These are phyloP conservation scores for Tipula vernalis DNA, from an alignment of 2,888 invertebrate genomes.

Conservation along the genomic window DNA sequence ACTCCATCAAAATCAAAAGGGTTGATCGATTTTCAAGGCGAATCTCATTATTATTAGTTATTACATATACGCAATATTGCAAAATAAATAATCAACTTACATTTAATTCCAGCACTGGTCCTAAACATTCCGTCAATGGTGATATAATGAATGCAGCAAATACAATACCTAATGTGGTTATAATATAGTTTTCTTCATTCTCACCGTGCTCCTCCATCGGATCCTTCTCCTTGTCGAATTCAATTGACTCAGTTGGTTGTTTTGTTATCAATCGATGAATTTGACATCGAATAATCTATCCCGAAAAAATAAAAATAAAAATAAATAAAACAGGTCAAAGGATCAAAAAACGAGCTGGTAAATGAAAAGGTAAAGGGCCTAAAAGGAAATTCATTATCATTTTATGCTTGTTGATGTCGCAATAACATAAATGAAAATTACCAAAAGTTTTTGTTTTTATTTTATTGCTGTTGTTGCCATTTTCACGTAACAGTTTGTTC, in stretches of 20 bases:
- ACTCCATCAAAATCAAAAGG: too few relatives aligned
- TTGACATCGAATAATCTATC: constrained; percentile 32
- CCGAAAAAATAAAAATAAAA: not conserved
- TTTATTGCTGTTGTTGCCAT: not conserved
- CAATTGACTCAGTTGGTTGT: constrained; percentile 28
- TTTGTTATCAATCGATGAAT: constrained; percentile 31
- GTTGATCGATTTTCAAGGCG: too few relatives aligned
- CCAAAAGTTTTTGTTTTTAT: not conserved
- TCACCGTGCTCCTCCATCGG: constrained; percentile 31
- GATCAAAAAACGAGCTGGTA: not conserved
- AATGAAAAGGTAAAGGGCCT: not conserved
- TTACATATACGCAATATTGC: not conserved
- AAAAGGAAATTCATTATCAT: not conserved
- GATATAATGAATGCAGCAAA: constrained; percentile 57
- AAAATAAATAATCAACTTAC: constrained; percentile 35
- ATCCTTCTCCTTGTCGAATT: constrained; percentile 33
- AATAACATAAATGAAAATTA: not conserved
- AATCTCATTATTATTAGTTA: not conserved
- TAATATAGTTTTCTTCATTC: constrained; percentile 31
- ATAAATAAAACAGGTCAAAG: not conserved
- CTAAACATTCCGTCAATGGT: constrained; percentile 70
- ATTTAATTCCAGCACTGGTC: constrained; percentile 69
- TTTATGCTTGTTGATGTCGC: not conserved
- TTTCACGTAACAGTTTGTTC: not conserved
- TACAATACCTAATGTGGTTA: constrained; percentile 47